Conservation (phyloP, 1,140 invertebrate species). For the Drosophila albomicans region DNA sequence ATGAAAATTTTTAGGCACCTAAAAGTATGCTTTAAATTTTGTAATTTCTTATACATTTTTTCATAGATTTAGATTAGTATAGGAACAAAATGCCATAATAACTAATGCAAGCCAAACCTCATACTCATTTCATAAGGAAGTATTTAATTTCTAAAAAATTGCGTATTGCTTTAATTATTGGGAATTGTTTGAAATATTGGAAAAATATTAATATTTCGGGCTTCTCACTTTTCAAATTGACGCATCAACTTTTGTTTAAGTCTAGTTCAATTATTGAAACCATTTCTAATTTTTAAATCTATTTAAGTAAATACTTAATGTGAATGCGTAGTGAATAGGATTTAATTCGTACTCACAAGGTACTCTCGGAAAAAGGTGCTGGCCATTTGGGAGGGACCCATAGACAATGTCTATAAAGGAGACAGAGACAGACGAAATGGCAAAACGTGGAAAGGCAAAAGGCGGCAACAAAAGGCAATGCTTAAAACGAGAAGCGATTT, state of each 20-base stretch:
- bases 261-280: no score
- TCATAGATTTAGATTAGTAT: not conserved
- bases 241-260: no score
- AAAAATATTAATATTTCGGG: no score
- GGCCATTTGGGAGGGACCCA: constrained; percentile 15
- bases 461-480: constrained; percentile 54
- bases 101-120: no score
- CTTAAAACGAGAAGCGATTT: constrained; percentile 68
- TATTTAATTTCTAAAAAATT: no score
- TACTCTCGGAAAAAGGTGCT: constrained; percentile 24
- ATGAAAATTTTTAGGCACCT: not conserved
- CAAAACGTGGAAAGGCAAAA: constrained; percentile 33
- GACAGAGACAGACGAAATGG: constrained; percentile 40
- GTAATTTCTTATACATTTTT: not conserved
- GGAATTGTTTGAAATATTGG: no score
- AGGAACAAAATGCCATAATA: no score
- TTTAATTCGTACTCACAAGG: constrained; percentile 28
- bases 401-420: constrained; percentile 44
- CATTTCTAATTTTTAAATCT: not conserved
- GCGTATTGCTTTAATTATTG: no score
- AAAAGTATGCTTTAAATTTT: not conserved
- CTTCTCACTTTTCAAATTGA: no score
- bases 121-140: no score
- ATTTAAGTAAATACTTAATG: constrained; percentile 1
- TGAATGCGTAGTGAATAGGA: not conserved